Evolutionary conservation across 2,888 invertebrate genomes (phyloP).

Genomic region (Dasypolia templi): DNA sequence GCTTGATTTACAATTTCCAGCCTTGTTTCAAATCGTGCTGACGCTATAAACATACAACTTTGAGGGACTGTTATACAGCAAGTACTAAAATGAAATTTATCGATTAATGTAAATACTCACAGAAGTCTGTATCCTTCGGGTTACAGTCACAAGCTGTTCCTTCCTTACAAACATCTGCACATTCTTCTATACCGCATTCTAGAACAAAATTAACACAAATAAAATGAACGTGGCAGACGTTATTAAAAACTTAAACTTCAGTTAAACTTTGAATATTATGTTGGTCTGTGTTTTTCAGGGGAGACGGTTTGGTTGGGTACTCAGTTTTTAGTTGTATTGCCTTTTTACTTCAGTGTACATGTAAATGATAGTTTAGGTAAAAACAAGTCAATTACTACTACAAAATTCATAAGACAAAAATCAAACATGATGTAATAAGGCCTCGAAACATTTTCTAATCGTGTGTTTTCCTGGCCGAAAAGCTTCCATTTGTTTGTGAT

Average conservation of each 20-base stretch:
- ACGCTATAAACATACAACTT: no score
- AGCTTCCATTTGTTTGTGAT: slow-evolving; percentile 36
- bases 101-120: slow-evolving; percentile 72
- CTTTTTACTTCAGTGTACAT: no score
- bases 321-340: no score
- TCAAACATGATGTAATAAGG: background rate
- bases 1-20: slow-evolving; percentile 88
- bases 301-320: no score
- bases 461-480: background rate
- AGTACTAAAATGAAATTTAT: background rate
- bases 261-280: no score
- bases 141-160: slow-evolving; percentile 82
- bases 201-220: slow-evolving; percentile 24
- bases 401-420: no score
- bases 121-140: slow-evolving; percentile 81
- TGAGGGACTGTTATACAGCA: no score
- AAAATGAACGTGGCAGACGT: background rate
- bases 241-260: background rate
- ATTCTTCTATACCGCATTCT: slow-evolving; percentile 86
- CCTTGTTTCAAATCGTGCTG: slow-evolving; percentile 91
- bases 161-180: slow-evolving; percentile 80
- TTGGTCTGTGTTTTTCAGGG: no score
- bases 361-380: no score
- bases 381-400: no score
- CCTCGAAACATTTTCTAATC: background rate